phyloP scores from a whole-genome alignment of 2,797 vertebrate species.

The Channallabes apus region DNA sequence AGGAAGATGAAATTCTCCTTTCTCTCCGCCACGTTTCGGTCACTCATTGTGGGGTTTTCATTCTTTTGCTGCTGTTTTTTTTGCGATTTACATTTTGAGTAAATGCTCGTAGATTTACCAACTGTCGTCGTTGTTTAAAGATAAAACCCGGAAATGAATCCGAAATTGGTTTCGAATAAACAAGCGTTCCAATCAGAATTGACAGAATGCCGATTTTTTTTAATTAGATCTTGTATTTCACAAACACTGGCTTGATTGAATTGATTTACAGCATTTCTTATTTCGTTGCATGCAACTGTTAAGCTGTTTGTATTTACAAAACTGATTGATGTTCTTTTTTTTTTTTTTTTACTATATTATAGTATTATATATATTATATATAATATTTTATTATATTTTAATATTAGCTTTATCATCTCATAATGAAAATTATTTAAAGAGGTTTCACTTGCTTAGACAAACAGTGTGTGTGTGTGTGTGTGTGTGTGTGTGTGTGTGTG shows the following conservation, averaged over 20 bases:
- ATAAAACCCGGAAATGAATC: background rate
- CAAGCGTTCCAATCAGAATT: conserved; percentile 16
- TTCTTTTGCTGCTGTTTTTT: background rate
- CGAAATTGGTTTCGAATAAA: conserved; percentile 2
- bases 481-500: background rate
- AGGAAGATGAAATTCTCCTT: conserved; percentile 29
- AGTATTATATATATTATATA: no score
- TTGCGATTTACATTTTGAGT: conserved; percentile 23
- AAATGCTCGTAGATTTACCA: conserved; percentile 4
- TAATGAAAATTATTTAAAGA: background rate
- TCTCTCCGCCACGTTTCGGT: conserved; percentile 27
- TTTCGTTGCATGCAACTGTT: background rate
- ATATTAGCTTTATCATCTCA: background rate
- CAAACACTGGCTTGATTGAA: background rate
- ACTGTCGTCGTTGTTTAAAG: conserved; percentile 4
- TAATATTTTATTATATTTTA: no score
- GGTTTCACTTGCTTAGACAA: background rate
- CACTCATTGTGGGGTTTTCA: conserved; percentile 7
- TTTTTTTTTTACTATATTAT: no score
- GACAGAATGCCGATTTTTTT: background rate
- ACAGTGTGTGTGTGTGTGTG: background rate
- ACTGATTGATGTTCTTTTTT: no score
- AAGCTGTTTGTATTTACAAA: background rate
- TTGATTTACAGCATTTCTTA: background rate
- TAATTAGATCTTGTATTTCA: background rate